A percentile compares a stretch with the other conserved stretches of the same genome.
phyloP scores from a whole-genome alignment of 2,888 invertebrate genomes.

The Baronia brevicornis region DNA sequence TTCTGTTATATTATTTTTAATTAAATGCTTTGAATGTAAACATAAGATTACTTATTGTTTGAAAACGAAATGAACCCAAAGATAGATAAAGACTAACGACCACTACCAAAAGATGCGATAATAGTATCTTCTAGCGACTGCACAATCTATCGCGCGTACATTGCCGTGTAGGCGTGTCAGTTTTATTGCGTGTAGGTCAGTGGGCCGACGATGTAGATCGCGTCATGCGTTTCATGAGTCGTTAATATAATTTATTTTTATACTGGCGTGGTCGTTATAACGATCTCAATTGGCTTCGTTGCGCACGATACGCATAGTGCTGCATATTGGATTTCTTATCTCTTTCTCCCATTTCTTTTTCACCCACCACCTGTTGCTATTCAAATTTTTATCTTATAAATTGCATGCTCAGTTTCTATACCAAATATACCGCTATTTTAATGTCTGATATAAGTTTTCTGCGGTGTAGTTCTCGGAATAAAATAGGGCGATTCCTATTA shows the following conservation, averaged over 20 bases:
- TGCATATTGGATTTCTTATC: background rate
- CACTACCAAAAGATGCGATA: too few species aligned
- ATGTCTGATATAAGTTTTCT: too few species aligned
- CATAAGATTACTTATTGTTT: too few species aligned
- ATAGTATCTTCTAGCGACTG: background rate
- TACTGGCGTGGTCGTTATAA: slow-evolving; percentile 8
- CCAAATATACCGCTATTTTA: too few species aligned
- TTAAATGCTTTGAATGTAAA: too few species aligned
- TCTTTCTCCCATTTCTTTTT: background rate
- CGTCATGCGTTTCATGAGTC: slow-evolving; percentile 23
- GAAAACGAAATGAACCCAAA: too few species aligned
- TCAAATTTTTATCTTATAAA: too few species aligned
- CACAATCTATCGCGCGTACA: slow-evolving; percentile 18
- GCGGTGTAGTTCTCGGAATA: too few species aligned
- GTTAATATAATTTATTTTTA: slow-evolving; percentile 16
- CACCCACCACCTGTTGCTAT: background rate
- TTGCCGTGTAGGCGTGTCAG: slow-evolving; percentile 31
- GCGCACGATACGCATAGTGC: slow-evolving; percentile 1
- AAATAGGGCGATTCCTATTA: too few species aligned
- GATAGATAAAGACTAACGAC: too few species aligned
- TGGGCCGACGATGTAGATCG: slow-evolving; percentile 29
- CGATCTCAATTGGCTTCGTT: slow-evolving; percentile 2
- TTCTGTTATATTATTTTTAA: too few species aligned
- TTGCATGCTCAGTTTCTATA: too few species aligned
- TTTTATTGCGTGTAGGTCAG: slow-evolving; percentile 31